Evolutionary conservation across 2,888 invertebrate genomes (phyloP).

Genomic region (Lordiphosa andalusiaca): DNA sequence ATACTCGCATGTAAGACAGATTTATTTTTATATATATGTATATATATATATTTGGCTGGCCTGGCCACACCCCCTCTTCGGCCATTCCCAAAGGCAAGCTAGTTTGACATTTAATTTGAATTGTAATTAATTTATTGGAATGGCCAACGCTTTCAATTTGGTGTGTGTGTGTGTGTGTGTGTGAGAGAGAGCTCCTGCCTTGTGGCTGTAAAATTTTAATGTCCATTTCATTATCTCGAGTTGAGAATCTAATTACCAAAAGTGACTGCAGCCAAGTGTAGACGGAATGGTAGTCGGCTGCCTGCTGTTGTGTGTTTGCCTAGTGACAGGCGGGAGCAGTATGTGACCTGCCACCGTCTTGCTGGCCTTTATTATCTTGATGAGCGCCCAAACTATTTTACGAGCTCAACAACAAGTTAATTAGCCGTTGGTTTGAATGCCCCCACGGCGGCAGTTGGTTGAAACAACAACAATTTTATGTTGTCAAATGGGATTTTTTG

Average conservation of each 20-base stretch:
- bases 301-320: constrained; percentile 8
- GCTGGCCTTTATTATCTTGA: constrained; percentile 62
- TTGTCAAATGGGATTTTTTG: constrained; percentile 62
- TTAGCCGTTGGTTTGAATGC: constrained; percentile 68
- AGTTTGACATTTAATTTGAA: constrained; percentile 47
- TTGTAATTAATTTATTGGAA: constrained; percentile 70
- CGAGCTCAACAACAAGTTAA: constrained; percentile 74
- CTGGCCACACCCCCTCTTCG: constrained; percentile 15
- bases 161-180: constrained; percentile 19
- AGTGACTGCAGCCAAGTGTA: constrained; percentile 51
- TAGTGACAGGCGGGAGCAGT: constrained; percentile 15
- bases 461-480: constrained; percentile 50
- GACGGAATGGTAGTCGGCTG: not conserved
- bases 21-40: constrained; percentile 25
- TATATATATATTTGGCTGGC: too few relatives aligned
- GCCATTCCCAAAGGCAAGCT: constrained; percentile 33
- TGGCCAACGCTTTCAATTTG: constrained; percentile 51
- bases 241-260: constrained; percentile 72
- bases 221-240: constrained; percentile 67
- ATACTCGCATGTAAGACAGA: constrained; percentile 11
- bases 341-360: constrained; percentile 35
- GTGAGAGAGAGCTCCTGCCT: constrained; percentile 7
- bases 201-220: constrained; percentile 73
- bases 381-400: constrained; percentile 72
- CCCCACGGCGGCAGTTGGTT: constrained; percentile 50